phyloP scores from a whole-genome alignment of 35 echinoderm and acorn worm species.

The Diadema setosum region DNA sequence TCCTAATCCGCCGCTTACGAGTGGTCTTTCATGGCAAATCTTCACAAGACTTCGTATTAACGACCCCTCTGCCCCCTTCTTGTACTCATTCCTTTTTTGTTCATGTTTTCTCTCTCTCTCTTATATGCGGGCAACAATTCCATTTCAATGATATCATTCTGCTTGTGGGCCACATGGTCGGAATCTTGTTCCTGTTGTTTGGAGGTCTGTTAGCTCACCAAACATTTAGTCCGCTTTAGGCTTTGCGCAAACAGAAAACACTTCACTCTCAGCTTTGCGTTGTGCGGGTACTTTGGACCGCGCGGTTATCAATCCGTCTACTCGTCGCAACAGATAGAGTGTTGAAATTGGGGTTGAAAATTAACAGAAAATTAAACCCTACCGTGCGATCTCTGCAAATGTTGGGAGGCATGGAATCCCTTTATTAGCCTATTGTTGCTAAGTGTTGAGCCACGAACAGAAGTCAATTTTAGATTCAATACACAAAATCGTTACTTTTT shows the following conservation, averaged over 20 bases:
- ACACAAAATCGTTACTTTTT: not conserved
- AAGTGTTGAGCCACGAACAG: slow-evolving; percentile 10
- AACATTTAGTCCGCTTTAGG: slow-evolving; percentile 27
- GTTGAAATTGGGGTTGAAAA: slow-evolving; percentile 19
- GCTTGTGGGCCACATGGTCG: not conserved
- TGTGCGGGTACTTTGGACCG: not conserved
- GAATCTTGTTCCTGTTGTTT: not conserved
- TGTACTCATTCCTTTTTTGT: too few relatives aligned
- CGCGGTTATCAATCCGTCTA: not conserved
- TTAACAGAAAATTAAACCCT: slow-evolving; percentile 33
- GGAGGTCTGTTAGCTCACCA: not conserved
- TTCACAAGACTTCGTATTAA: not conserved
- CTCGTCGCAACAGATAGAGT: not conserved
- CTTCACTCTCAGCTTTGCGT: not conserved
- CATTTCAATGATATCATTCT: too few relatives aligned
- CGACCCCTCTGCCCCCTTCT: not conserved
- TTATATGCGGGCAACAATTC: too few relatives aligned
- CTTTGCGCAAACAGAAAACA: slow-evolving; percentile 20
- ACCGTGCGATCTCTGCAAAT: not conserved
- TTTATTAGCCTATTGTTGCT: not conserved
- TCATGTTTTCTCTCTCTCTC: too few relatives aligned
- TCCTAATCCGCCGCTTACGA: slow-evolving; percentile 5
- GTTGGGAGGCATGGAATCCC: not conserved
- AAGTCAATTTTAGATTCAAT: slow-evolving; percentile 18
- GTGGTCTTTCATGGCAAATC: not conserved